phyloP scores from a whole-genome alignment of 2,113 vertebrate species.

The Hyperoodon ampullatus region DNA sequence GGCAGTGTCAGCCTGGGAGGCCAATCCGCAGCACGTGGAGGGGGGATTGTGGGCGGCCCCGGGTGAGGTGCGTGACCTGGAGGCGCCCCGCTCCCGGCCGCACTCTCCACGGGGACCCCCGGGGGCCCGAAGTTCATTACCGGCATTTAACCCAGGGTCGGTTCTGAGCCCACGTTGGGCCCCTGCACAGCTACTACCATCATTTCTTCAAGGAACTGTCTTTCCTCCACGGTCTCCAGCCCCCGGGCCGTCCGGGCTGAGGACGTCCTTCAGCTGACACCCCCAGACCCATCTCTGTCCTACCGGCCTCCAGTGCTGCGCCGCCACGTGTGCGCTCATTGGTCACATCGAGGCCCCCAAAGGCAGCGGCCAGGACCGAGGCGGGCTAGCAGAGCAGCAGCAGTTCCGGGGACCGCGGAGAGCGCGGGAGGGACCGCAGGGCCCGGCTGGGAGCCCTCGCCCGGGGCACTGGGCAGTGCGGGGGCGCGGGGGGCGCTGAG shows the following conservation, averaged over 20 bases:
- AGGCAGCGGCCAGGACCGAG: constrained; percentile 78
- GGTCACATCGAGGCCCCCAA: constrained; percentile 82
- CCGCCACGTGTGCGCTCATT: constrained; percentile 78
- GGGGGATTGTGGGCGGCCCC: too few species aligned
- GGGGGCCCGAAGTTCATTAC: too few species aligned
- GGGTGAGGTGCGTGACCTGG: background rate
- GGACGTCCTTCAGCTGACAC: background rate
- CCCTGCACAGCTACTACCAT: background rate
- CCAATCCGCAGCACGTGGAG: accelerated
- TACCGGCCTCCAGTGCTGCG: constrained; percentile 67
- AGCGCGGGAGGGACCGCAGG: background rate
- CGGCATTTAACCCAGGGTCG: background rate
- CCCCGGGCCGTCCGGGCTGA: accelerated
- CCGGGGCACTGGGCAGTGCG: constrained; percentile 45
- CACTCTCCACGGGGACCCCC: accelerated
- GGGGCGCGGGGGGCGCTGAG: background rate
- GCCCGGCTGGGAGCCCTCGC: constrained; percentile 75
- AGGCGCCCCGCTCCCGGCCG: background rate
- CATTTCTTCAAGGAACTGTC: background rate
- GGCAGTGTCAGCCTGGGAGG: accelerated
- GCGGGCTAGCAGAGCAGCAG: constrained; percentile 79
- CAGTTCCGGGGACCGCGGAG: constrained; percentile 77
- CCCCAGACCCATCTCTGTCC: constrained; percentile 56
- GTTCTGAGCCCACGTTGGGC: background rate
- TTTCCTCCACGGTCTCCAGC: background rate